These are phyloP conservation scores for Ramphastos sulfuratus DNA, from an alignment of 2,113 vertebrate genomes.

Conservation along the genomic window DNA sequence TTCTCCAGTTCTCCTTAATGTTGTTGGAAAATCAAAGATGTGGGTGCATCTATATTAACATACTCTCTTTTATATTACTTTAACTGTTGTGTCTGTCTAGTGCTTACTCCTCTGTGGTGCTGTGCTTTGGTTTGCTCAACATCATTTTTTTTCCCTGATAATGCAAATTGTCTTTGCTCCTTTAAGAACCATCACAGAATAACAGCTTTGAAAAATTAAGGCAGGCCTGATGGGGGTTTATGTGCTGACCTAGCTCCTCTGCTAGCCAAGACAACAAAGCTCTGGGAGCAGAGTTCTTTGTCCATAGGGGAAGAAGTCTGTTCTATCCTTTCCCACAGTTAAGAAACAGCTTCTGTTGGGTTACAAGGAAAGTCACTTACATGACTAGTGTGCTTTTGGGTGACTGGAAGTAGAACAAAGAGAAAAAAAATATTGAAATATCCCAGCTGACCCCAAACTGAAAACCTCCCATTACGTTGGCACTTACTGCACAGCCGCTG, in stretches of 20 bases:
- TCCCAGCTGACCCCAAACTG: background rate
- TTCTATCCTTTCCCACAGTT: conserved; percentile 20
- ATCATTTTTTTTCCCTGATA: background rate
- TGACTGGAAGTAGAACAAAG: conserved; percentile 39
- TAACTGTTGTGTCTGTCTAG: background rate
- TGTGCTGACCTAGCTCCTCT: conserved; percentile 44
- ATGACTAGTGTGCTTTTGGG: background rate
- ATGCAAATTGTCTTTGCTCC: background rate
- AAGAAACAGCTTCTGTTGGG: conserved; percentile 14
- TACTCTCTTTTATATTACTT: background rate
- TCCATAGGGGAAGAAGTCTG: conserved; percentile 22
- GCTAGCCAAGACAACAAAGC: conserved; percentile 16
- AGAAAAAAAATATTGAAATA: background rate
- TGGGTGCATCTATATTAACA: background rate
- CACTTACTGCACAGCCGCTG: background rate
- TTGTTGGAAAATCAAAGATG: background rate
- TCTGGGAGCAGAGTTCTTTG: conserved; percentile 9
- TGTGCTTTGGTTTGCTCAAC: background rate
- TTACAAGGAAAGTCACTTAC: conserved; percentile 8
- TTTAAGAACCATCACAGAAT: background rate
- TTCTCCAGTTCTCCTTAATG: background rate
- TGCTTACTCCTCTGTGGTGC: background rate
- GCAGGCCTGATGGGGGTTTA: background rate
- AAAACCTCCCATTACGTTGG: conserved; percentile 26
- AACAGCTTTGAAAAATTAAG: background rate